A percentile compares a stretch with the other conserved stretches of the same genome.
phyloP scores from a whole-genome alignment of 2,888 invertebrate species.

The Glaucopsyche alexis region DNA sequence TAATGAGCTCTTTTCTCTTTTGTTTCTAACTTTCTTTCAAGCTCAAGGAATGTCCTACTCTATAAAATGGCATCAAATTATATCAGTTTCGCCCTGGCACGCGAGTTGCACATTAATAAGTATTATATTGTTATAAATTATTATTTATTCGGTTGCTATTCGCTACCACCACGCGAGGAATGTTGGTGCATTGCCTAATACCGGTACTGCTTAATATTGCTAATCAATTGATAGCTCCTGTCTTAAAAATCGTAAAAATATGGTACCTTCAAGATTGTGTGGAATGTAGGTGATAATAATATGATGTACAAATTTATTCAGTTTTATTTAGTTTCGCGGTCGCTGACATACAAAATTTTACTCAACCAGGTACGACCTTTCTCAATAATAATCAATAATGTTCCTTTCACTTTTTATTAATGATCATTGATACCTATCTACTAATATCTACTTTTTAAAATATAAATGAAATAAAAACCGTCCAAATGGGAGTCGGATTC shows the following conservation, averaged over 20 bases:
- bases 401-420: neutral
- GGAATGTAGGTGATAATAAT: no score
- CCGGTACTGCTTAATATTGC: neutral
- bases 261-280: neutral
- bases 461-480: no score
- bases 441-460: neutral
- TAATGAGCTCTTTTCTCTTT: neutral
- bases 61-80: slow-evolving; percentile 4
- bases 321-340: neutral
- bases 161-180: neutral
- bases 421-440: neutral
- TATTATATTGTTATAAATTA: neutral
- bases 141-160: neutral
- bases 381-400: neutral
- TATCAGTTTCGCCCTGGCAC: neutral
- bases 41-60: neutral
- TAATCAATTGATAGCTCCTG: neutral
- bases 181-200: neutral
- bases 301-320: no score
- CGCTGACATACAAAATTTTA: neutral
- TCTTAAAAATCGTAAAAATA: neutral
- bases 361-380: neutral
- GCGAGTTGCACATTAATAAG: neutral
- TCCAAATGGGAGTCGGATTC: no score
- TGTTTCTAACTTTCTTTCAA: slow-evolving; percentile 5